A percentile compares a stretch with the other conserved stretches of the same genome.
phyloP scores from a whole-genome alignment of 2,888 invertebrate species.

The Drosophila infuscata region DNA sequence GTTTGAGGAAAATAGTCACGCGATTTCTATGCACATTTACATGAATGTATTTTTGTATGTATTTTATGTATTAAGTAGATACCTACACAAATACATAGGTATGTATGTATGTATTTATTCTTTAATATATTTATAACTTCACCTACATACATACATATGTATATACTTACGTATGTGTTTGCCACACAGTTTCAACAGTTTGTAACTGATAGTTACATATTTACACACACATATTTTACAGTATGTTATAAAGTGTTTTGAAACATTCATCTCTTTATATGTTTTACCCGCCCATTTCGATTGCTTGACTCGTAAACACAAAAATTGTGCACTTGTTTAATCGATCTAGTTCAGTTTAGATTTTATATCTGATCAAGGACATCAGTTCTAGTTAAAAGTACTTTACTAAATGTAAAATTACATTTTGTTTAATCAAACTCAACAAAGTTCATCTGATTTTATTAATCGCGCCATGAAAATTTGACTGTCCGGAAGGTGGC shows the following conservation, averaged over 20 bases:
- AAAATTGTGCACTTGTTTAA: background rate
- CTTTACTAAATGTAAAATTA: background rate
- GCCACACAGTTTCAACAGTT: slow-evolving; percentile 4
- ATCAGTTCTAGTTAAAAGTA: background rate
- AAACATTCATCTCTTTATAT: background rate
- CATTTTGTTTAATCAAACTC: background rate
- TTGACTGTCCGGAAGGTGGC: background rate
- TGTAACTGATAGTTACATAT: background rate
- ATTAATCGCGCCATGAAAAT: background rate
- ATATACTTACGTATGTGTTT: background rate
- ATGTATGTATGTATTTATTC: too few relatives aligned
- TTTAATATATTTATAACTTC: too few relatives aligned
- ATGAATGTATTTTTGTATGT: slow-evolving; percentile 5
- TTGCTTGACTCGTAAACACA: background rate
- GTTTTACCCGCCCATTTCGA: background rate
- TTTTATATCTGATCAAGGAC: background rate
- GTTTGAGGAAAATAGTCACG: slow-evolving; percentile 61
- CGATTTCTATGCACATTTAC: slow-evolving; percentile 51
- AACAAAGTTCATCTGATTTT: background rate
- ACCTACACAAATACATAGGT: too few relatives aligned
- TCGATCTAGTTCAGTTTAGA: background rate
- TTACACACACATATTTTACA: background rate
- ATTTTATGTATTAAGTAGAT: background rate
- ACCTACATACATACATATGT: background rate
- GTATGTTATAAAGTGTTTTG: background rate